phyloP scores from a whole-genome alignment of 2,113 vertebrate genomes.

The Hiodon tergisus region DNA sequence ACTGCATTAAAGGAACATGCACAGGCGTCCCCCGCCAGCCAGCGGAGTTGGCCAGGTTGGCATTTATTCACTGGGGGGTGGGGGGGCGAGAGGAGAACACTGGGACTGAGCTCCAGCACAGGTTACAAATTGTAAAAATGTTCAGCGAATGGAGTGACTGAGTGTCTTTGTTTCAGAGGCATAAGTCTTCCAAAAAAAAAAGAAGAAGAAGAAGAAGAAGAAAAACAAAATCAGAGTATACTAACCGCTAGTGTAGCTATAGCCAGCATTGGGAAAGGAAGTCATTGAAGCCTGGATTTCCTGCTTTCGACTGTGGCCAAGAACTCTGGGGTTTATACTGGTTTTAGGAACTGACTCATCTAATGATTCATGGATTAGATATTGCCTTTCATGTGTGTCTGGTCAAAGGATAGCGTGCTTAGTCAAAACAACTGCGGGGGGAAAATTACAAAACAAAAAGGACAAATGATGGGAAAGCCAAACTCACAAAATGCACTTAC shows the following conservation, averaged over 20 bases:
- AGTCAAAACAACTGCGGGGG: conserved; percentile 41
- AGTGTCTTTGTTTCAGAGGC: conserved; percentile 75
- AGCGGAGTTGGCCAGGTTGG: conserved; percentile 47
- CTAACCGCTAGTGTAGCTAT: conserved; percentile 66
- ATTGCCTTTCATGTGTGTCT: conserved; percentile 76
- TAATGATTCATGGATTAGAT: conserved; percentile 85
- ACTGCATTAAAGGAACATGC: conserved; percentile 26
- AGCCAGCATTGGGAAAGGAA: conserved; percentile 84
- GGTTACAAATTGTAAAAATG: conserved; percentile 84
- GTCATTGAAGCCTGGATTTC: conserved; percentile 95
- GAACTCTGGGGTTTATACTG: conserved; percentile 82
- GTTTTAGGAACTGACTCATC: conserved; percentile 96
- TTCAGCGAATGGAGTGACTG: conserved; percentile 77
- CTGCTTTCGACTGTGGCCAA: conserved; percentile 84
- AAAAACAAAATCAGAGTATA: conserved; percentile 56
- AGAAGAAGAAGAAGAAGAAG: conserved; percentile 55
- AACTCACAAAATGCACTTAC: conserved; percentile 24
- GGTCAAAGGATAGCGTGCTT: conserved; percentile 60
- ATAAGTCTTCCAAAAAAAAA: conserved; percentile 75
- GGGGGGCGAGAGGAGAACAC: conserved; percentile 55
- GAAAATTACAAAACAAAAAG: conserved; percentile 23
- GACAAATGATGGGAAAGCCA: conserved; percentile 21
- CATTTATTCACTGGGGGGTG: conserved; percentile 54
- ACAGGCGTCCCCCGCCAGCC: conserved; percentile 40
- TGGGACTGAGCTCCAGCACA: conserved; percentile 68